Evolutionary conservation across 2,888 invertebrate species (phyloP).

Genomic region (Xestia sexstrigata): DNA sequence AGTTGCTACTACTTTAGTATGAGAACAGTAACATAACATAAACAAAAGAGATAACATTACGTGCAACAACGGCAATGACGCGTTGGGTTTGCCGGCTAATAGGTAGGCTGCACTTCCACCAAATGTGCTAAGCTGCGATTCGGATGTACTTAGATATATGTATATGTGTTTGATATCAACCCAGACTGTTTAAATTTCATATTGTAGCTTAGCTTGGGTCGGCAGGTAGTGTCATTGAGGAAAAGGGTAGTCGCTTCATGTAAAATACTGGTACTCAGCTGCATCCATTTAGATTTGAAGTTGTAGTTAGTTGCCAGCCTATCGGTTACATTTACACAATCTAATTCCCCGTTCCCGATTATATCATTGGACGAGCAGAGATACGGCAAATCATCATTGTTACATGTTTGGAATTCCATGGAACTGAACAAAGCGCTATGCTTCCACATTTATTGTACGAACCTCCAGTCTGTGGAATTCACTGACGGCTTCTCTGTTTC

Average conservation of each 20-base stretch:
- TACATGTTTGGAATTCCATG: neutral
- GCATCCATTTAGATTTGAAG: neutral
- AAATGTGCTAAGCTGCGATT: conserved; percentile 3
- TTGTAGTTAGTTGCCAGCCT: neutral
- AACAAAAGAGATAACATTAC: conserved; percentile 60
- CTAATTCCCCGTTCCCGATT: neutral
- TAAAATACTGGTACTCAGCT: neutral
- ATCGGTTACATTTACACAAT: neutral
- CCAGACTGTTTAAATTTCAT: neutral
- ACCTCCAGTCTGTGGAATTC: neutral
- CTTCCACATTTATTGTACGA: neutral
- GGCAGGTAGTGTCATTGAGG: neutral
- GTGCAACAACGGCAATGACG: conserved; percentile 45
- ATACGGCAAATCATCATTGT: neutral
- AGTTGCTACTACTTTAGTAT: conserved; percentile 27
- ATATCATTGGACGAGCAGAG: neutral
- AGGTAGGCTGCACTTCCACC: neutral
- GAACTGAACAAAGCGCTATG: neutral
- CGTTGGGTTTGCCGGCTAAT: conserved; percentile 36
- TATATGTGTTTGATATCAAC: neutral
- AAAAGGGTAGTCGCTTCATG: neutral
- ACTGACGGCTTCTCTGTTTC: neutral
- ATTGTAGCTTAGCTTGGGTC: neutral
- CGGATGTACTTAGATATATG: neutral
- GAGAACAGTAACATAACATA: conserved; percentile 42